Percentiles rank a stretch among this genome's conserved stretches.
Conservation (phyloP, 2,888 invertebrate species). For the Orthonychiurus folsomi region DNA sequence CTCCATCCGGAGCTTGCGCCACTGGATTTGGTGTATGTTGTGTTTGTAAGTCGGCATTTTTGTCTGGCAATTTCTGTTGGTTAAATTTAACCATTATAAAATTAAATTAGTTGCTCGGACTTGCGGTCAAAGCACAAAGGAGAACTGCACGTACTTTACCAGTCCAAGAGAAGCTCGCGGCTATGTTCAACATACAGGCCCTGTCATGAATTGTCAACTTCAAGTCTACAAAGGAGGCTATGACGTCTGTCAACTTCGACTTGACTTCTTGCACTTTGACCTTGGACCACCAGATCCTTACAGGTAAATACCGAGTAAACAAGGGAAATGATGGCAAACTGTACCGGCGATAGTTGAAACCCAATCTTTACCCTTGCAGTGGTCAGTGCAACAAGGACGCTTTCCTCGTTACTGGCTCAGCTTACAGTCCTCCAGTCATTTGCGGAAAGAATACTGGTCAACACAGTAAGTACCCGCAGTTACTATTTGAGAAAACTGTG, state of each 20-base stretch:
- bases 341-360: too few relatives aligned
- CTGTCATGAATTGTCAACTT: slow-evolving; percentile 40
- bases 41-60: slow-evolving; percentile 29
- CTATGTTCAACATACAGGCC: slow-evolving; percentile 36
- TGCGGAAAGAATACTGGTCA: slow-evolving; percentile 41
- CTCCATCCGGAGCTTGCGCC: slow-evolving; percentile 39
- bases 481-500: neutral
- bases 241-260: slow-evolving; percentile 39
- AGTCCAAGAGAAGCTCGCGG: slow-evolving; percentile 35
- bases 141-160: slow-evolving; percentile 40
- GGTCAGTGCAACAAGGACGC: slow-evolving; percentile 41
- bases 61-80: neutral
- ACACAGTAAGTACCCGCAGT: slow-evolving; percentile 36
- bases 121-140: slow-evolving; percentile 39
- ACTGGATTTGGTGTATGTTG: slow-evolving; percentile 40
- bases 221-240: slow-evolving; percentile 40
- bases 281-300: slow-evolving; percentile 39
- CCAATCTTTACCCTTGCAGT: too few relatives aligned
- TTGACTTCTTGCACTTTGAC: slow-evolving; percentile 41
- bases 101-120: slow-evolving; percentile 34
- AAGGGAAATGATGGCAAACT: too few relatives aligned
- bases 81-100: slow-evolving; percentile 2
- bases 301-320: too few relatives aligned
- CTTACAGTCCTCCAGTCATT: slow-evolving; percentile 41
- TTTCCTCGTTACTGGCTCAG: slow-evolving; percentile 40